Base-by-base conservation (phyloP, 2,797 vertebrate species). In the Micropoecilia bifurca region DNA sequence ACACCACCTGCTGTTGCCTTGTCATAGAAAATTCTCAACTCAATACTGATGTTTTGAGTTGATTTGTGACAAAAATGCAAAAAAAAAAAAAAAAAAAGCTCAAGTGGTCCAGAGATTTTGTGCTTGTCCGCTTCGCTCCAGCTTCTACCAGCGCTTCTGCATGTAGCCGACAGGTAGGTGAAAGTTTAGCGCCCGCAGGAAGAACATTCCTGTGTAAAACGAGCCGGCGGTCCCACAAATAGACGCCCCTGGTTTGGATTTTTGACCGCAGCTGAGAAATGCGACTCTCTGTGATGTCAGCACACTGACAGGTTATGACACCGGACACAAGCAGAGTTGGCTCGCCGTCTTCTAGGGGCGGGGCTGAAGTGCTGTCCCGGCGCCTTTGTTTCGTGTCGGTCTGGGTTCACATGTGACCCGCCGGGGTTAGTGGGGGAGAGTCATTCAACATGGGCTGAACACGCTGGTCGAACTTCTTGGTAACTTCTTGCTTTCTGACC, bases 241-340 rank as follows among this genome's bases (percentile, higher is more conserved):
- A 61, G 43, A 9, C 2, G 22, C 1, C 48, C 55, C 36, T 55
- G 36, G 8, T n/a, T 39, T 57, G 18, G 36, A 36, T 61, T 57
- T 72, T 74, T 50, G 45, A n/a, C 72, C 53, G 63, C 59, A 69
- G 71, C 48, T 28, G 59, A 87, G 53, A 61, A 80, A 74, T 66
- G n/a, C 79, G 81, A 83, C 76, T 69, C 69, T 63, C 50, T 79
- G 71, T 81, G 28, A 84, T 75, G 77, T 81, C 77, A 53, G 0
- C 3, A 53, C 43, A 9, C n/a, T 68, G 55, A 85, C 68, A 66
- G 73, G 71, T 83, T 61, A 78, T 25, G 18, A 78, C 66, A 47
- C 30, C 55, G 30, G 81, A 82, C 69, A 50, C 8, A 22, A 57
- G 57, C 74, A 66, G 45, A 4, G 20, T 59, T 25, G 0, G 76